Percentiles rank a stretch among this genome's conserved stretches.
Evolutionary conservation across 2,797 vertebrate species (phyloP).

Genomic region (Coluber constrictor): DNA sequence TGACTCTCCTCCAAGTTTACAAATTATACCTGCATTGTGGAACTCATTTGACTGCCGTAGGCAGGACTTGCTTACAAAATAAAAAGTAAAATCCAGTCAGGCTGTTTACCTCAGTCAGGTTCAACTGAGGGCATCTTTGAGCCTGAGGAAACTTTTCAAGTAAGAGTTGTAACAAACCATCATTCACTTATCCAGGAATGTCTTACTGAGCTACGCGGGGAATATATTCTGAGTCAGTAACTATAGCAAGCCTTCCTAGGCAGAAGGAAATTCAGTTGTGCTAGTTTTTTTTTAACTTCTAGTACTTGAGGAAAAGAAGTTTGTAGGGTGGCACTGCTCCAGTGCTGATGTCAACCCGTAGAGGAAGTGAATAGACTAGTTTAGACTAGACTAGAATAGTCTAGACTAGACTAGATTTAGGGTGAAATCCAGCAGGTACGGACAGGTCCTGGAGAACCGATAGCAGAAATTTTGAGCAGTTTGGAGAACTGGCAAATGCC

Average conservation of each 20-base stretch:
- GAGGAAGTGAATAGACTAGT: not conserved
- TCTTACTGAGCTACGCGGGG: too few relatives aligned
- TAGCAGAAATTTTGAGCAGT: too few relatives aligned
- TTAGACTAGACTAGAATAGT: too few relatives aligned
- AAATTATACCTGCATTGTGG: constrained; percentile 26
- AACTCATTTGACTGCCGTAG: not conserved
- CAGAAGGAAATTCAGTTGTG: not conserved
- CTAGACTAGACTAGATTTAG: too few relatives aligned
- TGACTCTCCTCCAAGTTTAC: constrained; percentile 11
- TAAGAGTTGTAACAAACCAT: not conserved
- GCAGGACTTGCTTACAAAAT: constrained; percentile 27
- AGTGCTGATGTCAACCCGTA: not conserved
- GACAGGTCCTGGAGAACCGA: too few relatives aligned
- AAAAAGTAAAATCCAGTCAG: not conserved
- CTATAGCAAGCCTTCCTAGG: not conserved
- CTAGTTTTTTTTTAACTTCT: not conserved
- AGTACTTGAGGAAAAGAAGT: not conserved
- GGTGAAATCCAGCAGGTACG: too few relatives aligned
- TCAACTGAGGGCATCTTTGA: constrained; percentile 17
- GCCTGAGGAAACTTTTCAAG: not conserved
- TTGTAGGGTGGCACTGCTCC: not conserved
- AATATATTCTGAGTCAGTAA: not conserved
- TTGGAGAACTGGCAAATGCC: too few relatives aligned
- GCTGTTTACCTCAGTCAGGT: not conserved
- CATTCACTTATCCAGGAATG: not conserved